A percentile compares a stretch with the other conserved stretches of the same genome.
These are phyloP conservation scores for Thecocarcelia acutangulata DNA, from an alignment of 2,888 invertebrate genomes.

Conservation along the genomic window DNA sequence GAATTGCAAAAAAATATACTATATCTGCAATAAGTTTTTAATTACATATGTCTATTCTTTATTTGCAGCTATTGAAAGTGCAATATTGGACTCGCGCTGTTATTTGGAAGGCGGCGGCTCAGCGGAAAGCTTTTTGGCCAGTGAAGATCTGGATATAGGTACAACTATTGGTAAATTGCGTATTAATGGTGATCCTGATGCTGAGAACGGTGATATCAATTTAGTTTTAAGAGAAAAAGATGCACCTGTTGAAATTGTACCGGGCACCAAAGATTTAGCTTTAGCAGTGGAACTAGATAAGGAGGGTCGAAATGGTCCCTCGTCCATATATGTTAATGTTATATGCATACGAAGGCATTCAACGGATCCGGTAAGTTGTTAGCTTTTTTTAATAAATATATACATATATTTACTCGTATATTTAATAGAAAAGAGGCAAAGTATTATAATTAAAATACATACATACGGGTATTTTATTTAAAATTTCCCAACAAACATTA, in stretches of 20 bases:
- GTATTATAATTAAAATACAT: no score
- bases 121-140: slow-evolving; percentile 94
- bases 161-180: slow-evolving; percentile 89
- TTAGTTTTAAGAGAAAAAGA: slow-evolving; percentile 90
- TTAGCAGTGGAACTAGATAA: slow-evolving; percentile 90
- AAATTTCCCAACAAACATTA: no score
- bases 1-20: no score
- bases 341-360: slow-evolving; percentile 91
- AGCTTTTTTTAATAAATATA: not conserved
- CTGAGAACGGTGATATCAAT: slow-evolving; percentile 88
- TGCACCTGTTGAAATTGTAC: slow-evolving; percentile 89
- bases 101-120: slow-evolving; percentile 95
- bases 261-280: slow-evolving; percentile 90
- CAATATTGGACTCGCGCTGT: slow-evolving; percentile 91
- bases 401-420: not conserved
- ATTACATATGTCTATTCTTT: not conserved
- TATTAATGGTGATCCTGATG: slow-evolving; percentile 90
- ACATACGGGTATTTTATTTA: no score
- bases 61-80: slow-evolving; percentile 82
- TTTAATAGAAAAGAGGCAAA: no score
- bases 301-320: slow-evolving; percentile 90
- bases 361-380: slow-evolving; percentile 86
- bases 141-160: slow-evolving; percentile 91
- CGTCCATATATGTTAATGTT: slow-evolving; percentile 92
- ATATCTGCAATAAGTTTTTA: no score